A percentile compares a stretch with the other conserved stretches of the same genome.
Conservation (phyloP, 2,888 invertebrate genomes). For the Cerastis leucographa region DNA sequence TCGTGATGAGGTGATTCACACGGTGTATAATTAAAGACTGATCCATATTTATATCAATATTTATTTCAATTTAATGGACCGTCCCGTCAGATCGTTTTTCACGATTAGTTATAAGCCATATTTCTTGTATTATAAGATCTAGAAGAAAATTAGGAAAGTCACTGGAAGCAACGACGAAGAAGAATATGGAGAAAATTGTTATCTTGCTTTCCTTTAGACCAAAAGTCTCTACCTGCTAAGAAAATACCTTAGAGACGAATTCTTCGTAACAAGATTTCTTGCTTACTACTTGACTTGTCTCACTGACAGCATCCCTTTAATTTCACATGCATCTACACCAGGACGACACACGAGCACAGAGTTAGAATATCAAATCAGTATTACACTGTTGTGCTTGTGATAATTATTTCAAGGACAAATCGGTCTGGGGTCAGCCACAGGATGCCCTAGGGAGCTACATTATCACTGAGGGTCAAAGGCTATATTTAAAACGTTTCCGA, state of each 20-base stretch:
- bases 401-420: constrained; percentile 41
- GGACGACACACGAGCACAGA: background rate
- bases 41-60: too few species aligned
- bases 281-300: background rate
- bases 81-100: too few species aligned
- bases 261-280: background rate
- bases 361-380: constrained; percentile 15
- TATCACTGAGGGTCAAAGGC: background rate
- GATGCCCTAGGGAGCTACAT: too few species aligned
- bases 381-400: background rate
- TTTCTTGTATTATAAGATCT: background rate
- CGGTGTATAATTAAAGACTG: too few species aligned
- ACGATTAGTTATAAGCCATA: too few species aligned
- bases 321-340: background rate
- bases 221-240: background rate
- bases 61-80: too few species aligned
- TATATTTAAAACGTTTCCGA: background rate
- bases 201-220: too few species aligned
- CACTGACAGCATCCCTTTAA: background rate
- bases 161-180: background rate
- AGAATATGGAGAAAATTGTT: background rate
- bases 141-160: background rate
- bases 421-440: background rate
- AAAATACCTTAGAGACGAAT: background rate
- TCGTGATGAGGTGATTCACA: too few species aligned